A percentile compares a stretch with the other conserved stretches of the same genome.
Evolutionary conservation across 2,888 invertebrate species (phyloP).

Genomic region (Synergus umbraculus): DNA sequence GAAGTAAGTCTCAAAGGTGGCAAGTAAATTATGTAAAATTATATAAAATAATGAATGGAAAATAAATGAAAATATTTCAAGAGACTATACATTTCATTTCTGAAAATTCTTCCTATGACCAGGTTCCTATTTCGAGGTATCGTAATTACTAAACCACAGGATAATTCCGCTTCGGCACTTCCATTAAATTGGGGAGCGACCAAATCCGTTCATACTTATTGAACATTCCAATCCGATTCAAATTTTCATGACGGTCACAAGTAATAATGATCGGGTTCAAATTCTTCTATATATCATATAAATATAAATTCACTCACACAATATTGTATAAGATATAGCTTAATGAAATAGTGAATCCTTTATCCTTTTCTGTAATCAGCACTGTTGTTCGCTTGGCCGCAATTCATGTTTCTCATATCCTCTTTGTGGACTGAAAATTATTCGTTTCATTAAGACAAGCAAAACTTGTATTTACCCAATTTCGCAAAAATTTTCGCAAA

Average conservation of each 20-base stretch:
- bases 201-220: slow-evolving; percentile 30
- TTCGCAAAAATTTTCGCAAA: too few species aligned
- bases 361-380: background rate
- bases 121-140: background rate
- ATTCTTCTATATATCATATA: slow-evolving; percentile 1
- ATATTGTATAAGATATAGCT: slow-evolving; percentile 9
- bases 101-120: background rate
- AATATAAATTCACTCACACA: background rate
- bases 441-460: too few species aligned
- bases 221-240: slow-evolving; percentile 21
- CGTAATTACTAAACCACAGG: slow-evolving; percentile 19
- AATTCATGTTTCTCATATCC: too few species aligned
- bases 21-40: too few species aligned
- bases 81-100: background rate
- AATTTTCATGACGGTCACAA: slow-evolving; percentile 4
- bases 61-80: too few species aligned
- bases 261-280: slow-evolving; percentile 5
- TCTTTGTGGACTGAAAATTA: too few species aligned
- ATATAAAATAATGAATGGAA: too few species aligned
- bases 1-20: too few species aligned
- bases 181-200: slow-evolving; percentile 17
- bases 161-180: slow-evolving; percentile 18
- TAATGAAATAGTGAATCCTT: slow-evolving; percentile 8
- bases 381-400: too few species aligned
- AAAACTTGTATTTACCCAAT: too few species aligned